phyloP scores from a whole-genome alignment of 2,797 vertebrate genomes.

The Ambastaia sidthimunki region DNA sequence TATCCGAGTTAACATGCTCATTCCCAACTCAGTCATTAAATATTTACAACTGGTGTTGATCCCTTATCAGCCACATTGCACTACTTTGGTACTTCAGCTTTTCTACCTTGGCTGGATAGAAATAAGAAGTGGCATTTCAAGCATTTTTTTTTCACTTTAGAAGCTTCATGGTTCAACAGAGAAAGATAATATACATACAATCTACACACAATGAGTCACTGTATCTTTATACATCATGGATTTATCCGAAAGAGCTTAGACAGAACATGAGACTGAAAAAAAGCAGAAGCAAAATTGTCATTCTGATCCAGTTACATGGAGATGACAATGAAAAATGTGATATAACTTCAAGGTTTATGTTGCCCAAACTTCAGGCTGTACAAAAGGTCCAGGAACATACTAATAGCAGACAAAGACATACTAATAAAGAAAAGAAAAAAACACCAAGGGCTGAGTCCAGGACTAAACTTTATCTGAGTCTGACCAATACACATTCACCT shows the following conservation, averaged over 20 bases:
- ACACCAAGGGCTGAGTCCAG: constrained; percentile 5
- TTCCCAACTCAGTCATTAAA: constrained; percentile 15
- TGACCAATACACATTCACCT: neutral
- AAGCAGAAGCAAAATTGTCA: neutral
- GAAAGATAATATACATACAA: constrained; percentile 44
- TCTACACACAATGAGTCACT: constrained; percentile 39
- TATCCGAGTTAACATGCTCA: constrained; percentile 8
- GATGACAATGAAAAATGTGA: constrained; percentile 22
- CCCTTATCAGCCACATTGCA: constrained; percentile 38
- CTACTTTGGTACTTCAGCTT: constrained; percentile 51
- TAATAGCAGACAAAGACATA: constrained; percentile 41
- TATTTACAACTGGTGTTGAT: constrained; percentile 43
- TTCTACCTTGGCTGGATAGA: constrained; percentile 50
- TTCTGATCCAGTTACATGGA: constrained; percentile 6
- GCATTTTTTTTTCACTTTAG: constrained; percentile 34
- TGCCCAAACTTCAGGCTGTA: constrained; percentile 40
- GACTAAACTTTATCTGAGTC: neutral
- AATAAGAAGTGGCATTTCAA: constrained; percentile 40
- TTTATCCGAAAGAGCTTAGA: constrained; percentile 24
- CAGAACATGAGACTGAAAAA: neutral
- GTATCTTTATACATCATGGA: constrained; percentile 42
- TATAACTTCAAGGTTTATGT: constrained; percentile 15
- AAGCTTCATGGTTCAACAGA: constrained; percentile 45
- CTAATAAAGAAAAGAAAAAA: constrained; percentile 4
- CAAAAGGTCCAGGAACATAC: neutral